phyloP scores from a whole-genome alignment of 2,797 vertebrate species.

The Acanthopagrus latus region DNA sequence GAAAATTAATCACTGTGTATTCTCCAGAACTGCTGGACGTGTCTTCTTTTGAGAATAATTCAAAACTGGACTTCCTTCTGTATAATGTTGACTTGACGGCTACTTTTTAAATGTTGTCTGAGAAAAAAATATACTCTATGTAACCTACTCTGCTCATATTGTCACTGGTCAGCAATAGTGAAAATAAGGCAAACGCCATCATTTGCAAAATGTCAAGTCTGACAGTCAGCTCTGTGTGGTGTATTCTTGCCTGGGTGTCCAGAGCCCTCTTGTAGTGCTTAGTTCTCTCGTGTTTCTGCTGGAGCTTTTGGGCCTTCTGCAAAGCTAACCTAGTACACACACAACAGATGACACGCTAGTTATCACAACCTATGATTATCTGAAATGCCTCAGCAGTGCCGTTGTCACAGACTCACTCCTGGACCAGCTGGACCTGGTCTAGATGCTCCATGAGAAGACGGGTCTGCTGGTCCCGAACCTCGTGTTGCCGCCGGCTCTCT shows the following conservation, averaged over 20 bases:
- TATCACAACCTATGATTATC: not conserved
- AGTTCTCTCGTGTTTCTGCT: constrained; percentile 78
- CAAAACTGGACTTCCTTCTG: not conserved
- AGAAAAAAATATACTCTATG: not conserved
- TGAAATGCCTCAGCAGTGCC: not conserved
- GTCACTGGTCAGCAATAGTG: not conserved
- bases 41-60: not conserved
- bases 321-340: constrained; percentile 75
- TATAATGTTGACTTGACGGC: not conserved
- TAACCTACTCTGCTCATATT: not conserved
- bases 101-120: not conserved
- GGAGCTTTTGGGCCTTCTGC: constrained; percentile 79
- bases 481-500: constrained; percentile 58
- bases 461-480: constrained; percentile 74
- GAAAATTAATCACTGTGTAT: too few relatives aligned
- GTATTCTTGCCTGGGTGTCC: constrained; percentile 83
- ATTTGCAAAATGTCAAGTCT: not conserved
- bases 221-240: not conserved
- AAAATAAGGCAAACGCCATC: too few relatives aligned
- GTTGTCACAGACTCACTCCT: constrained; percentile 82
- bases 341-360: not conserved
- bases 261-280: constrained; percentile 82
- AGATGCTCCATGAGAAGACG: constrained; percentile 78
- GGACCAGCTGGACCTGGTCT: constrained; percentile 84
- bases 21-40: not conserved